phyloP scores from a whole-genome alignment of 2,888 invertebrate species.

The Branchellion lobata region DNA sequence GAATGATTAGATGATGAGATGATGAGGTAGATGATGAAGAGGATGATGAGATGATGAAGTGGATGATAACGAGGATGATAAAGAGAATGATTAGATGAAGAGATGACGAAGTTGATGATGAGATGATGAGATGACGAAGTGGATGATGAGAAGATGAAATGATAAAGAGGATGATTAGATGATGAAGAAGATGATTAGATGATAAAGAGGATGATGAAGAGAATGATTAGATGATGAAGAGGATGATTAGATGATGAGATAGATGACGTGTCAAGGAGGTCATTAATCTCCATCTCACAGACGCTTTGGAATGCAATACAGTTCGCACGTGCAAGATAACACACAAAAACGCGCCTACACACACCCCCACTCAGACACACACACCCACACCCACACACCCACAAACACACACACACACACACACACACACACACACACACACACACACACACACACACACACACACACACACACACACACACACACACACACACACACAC shows the following conservation, averaged over 20 bases:
- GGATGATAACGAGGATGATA: too few relatives aligned
- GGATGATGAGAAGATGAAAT: too few relatives aligned
- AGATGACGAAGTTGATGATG: background rate
- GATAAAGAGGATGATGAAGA: background rate
- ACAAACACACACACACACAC: constrained; percentile 15
- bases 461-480: constrained; percentile 32
- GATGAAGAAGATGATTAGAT: background rate
- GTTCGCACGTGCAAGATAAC: background rate
- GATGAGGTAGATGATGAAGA: too few relatives aligned
- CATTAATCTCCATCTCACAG: constrained; percentile 2
- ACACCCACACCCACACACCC: constrained; percentile 11
- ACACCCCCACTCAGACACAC: constrained; percentile 28
- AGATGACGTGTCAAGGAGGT: constrained; percentile 2
- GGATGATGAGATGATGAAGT: too few relatives aligned
- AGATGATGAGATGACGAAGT: constrained; percentile 4
- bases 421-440: constrained; percentile 36
- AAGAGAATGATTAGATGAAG: background rate
- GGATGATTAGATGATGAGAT: constrained; percentile 8
- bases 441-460: constrained; percentile 33
- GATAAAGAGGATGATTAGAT: background rate
- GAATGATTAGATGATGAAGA: background rate
- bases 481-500: constrained; percentile 31
- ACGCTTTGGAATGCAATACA: constrained; percentile 1
- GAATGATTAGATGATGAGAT: too few relatives aligned
- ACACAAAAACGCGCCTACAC: background rate